These are phyloP conservation scores for Cotesia chilonis DNA, from an alignment of 1,140 invertebrate species.

Conservation along the genomic window DNA sequence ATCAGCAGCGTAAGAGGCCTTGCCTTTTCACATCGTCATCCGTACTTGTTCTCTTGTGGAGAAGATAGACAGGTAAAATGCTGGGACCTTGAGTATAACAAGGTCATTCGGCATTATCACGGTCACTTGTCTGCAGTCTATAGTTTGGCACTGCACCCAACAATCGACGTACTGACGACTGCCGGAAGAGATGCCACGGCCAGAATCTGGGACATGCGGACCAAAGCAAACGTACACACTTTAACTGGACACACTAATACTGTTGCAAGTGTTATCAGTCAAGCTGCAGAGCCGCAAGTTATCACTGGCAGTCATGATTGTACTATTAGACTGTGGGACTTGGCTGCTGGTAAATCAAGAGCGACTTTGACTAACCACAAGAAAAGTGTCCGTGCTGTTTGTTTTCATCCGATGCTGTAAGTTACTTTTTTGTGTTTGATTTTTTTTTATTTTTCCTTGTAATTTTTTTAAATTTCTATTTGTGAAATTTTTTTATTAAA, in stretches of 20 bases:
- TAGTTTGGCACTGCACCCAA: slow-evolving; percentile 92
- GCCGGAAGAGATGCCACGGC: slow-evolving; percentile 95
- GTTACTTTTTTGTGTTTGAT: slow-evolving; percentile 46
- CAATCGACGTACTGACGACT: slow-evolving; percentile 93
- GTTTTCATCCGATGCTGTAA: slow-evolving; percentile 88
- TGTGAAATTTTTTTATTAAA: no score
- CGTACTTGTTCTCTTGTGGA: slow-evolving; percentile 98
- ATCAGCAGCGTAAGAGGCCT: slow-evolving; percentile 96
- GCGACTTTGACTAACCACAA: slow-evolving; percentile 99
- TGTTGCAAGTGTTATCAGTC: slow-evolving; percentile 91
- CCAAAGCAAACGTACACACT: slow-evolving; percentile 98
- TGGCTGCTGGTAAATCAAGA: slow-evolving; percentile 93
- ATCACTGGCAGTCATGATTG: slow-evolving; percentile 86
- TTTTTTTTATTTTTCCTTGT: no score
- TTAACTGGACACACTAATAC: slow-evolving; percentile 97
- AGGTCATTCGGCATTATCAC: slow-evolving; percentile 98
- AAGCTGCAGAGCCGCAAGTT: slow-evolving; percentile 87
- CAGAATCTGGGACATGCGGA: slow-evolving; percentile 98
- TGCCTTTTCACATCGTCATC: slow-evolving; percentile 92
- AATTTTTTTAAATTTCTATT: no score
- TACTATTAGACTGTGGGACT: slow-evolving; percentile 94
- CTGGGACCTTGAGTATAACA: slow-evolving; percentile 99
- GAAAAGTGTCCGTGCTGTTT: slow-evolving; percentile 93
- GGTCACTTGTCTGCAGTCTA: slow-evolving; percentile 98
- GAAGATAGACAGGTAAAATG: slow-evolving; percentile 99